phyloP scores from a whole-genome alignment of 1,140 invertebrate species.

The Drosophila tsacasi region DNA sequence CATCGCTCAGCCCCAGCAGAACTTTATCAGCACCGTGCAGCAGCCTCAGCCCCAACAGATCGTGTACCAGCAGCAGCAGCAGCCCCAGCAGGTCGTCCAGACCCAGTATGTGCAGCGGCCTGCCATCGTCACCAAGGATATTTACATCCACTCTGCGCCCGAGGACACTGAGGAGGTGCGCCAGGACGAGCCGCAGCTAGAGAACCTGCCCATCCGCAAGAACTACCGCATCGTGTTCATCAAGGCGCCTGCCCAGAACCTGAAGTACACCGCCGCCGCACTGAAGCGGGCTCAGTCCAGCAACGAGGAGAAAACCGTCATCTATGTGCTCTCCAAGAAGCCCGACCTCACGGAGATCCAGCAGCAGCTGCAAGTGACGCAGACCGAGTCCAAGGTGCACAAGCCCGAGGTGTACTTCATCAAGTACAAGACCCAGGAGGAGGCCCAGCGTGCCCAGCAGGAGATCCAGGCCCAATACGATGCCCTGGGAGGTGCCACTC shows the following conservation, averaged over 20 bases:
- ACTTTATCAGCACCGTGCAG: constrained; percentile 20
- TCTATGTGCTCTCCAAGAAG: constrained; percentile 94
- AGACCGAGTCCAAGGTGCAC: constrained; percentile 84
- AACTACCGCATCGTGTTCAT: constrained; percentile 96
- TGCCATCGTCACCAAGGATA: constrained; percentile 83
- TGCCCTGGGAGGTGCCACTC: constrained; percentile 76
- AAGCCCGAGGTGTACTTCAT: constrained; percentile 92
- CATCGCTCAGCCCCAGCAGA: constrained; percentile 19
- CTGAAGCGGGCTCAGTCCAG: constrained; percentile 86
- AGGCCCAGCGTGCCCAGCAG: constrained; percentile 83
- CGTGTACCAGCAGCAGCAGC: constrained; percentile 35
- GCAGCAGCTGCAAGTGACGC: constrained; percentile 71
- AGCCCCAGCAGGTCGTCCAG: constrained; percentile 50
- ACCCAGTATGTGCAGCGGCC: constrained; percentile 67
- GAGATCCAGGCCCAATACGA: constrained; percentile 84
- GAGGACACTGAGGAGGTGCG: constrained; percentile 75
- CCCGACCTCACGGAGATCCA: constrained; percentile 78
- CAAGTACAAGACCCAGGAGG: constrained; percentile 89
- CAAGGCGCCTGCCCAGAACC: constrained; percentile 91
- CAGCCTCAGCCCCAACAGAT: constrained; percentile 37
- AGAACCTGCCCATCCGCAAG: constrained; percentile 88
- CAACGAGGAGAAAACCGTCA: constrained; percentile 93
- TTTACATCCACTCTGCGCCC: constrained; percentile 82
- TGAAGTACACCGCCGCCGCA: constrained; percentile 88
- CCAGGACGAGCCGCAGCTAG: constrained; percentile 50